Evolutionary conservation across 2,797 vertebrate species (phyloP).

Genomic region (Acipenser ruthenus): DNA sequence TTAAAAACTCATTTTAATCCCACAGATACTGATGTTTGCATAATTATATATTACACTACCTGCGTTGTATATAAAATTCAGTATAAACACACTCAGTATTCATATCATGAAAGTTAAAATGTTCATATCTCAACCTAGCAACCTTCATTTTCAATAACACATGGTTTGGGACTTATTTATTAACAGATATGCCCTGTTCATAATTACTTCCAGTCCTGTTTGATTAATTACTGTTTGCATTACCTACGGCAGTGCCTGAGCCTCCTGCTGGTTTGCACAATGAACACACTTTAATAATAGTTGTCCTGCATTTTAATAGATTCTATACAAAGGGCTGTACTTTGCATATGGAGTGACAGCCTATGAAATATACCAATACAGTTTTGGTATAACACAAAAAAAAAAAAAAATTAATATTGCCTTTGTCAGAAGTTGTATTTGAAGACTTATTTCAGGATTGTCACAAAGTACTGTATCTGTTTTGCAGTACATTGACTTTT

Average conservation of each 20-base stretch:
- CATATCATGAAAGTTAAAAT: not conserved
- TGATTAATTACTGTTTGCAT: conserved; percentile 53
- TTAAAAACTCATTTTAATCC: too few relatives aligned
- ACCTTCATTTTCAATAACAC: not conserved
- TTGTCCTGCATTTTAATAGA: not conserved
- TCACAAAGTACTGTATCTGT: too few relatives aligned
- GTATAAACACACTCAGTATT: not conserved
- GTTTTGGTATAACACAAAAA: not conserved
- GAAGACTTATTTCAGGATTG: too few relatives aligned
- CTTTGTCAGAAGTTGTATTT: too few relatives aligned
- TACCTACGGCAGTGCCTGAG: conserved; percentile 46
- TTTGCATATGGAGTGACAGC: not conserved
- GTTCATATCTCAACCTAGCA: not conserved
- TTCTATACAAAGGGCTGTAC: not conserved
- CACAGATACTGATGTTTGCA: too few relatives aligned
- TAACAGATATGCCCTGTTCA: not conserved
- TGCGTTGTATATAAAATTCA: too few relatives aligned
- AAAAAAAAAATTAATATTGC: too few relatives aligned
- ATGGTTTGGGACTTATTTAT: conserved; percentile 3
- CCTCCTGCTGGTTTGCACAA: conserved; percentile 44
- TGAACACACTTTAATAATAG: conserved; percentile 46
- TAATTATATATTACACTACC: too few relatives aligned
- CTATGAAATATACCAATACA: not conserved
- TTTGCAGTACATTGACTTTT: too few relatives aligned
- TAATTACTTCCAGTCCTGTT: conserved; percentile 16